Evolutionary conservation across 2,888 invertebrate species (phyloP), one percentile per base, ranked within the genome.

Genomic region (Tolmerus cingulatus): DNA sequence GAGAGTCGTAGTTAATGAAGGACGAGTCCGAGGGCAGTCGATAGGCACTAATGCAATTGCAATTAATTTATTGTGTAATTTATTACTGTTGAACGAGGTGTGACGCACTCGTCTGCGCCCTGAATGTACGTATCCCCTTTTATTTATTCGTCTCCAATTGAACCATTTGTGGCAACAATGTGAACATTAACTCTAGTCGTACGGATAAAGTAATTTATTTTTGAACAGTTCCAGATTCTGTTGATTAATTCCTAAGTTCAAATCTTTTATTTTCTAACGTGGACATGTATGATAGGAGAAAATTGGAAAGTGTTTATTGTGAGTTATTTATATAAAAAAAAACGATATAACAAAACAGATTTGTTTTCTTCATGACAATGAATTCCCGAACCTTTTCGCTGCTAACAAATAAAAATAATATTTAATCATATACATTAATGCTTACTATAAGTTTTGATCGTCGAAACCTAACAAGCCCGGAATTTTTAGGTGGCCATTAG

Each of bases 1-100:
- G 86, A 82, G 27, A 87, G 87, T 46, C 87, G 87, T 84, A 88
- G 88, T 88, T 88, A 88, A 88, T 88, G 85, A 84, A 87, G 27
- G 74, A 84, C 34, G 40, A 66, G 16, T 66, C 16, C 40, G 40
- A 66, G 27, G 30, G 66, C 57, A 84, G 23, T 57, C 66, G 40
- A 23, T 84, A 84, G 84, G 66, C 66, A 84, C 66, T 66, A 66
- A 66, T 84, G 74, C 74, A 84, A 66, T 57, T 66, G 74, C 84
- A 66, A 40, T 40, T 66, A 66, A 84, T 84, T 84, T 84, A 84
- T 84, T 66, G 40, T 84, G 40, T 84, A 66, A 84, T 57, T 84
- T 84, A 84, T 66, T 66, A 84, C 40, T 84, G 74, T 66, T 84
- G 57, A 84, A 37, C 27, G 30, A 66, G 40, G 12, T 66, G 5